Evolutionary conservation across 2,113 vertebrate genomes (phyloP), one percentile per base, ranked within the genome.

Genomic region (Nipponia nippon): DNA sequence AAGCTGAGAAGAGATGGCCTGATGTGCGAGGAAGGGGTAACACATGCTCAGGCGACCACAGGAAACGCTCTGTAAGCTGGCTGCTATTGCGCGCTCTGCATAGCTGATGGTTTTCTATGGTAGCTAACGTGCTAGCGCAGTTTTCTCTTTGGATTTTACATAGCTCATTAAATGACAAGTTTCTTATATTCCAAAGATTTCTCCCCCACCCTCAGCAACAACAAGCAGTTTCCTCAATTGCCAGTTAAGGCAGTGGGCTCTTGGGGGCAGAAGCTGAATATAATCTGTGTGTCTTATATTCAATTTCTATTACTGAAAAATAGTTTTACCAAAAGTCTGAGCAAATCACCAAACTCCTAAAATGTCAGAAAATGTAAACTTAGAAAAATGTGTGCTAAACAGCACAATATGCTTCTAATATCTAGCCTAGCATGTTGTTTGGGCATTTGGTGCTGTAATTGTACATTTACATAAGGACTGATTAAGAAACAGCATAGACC

Each of bases 1-100:
- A 96, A 96, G 93, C 93, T 95, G 89, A 88, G 91, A 93, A 94
- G 84, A 83, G 91, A 94, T 65, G 94, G 84, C 93, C 89, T 92
- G 81, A 96, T 73, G 82, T 52, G 84, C 91, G 88, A 36, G 71
- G 47, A 94, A 89, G 87, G 91, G 91, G 44, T 36, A 94, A 70
- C 91, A 94, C 89, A 94, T 89, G 71, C 91, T 90, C 75, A 40
- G 49, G 67, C 26, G 44, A 10, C 82, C 89, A 62, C 89, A 90
- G 95, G 84, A 94, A 95, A 71, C 9, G 67, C 89, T 89, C 89
- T 38, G 0, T 36, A 75, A 66, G 46, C 46, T 91, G 89, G 73
- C 61, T 85, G 78, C 47, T 55, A 42, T 0, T 81, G 81, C 87
- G 3, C 70, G 25, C 73, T 87, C 91, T 73, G 52, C 70, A 70